Evolutionary conservation across 2,797 vertebrate species (phyloP).

Genomic region (Tympanoctomys barrerae): DNA sequence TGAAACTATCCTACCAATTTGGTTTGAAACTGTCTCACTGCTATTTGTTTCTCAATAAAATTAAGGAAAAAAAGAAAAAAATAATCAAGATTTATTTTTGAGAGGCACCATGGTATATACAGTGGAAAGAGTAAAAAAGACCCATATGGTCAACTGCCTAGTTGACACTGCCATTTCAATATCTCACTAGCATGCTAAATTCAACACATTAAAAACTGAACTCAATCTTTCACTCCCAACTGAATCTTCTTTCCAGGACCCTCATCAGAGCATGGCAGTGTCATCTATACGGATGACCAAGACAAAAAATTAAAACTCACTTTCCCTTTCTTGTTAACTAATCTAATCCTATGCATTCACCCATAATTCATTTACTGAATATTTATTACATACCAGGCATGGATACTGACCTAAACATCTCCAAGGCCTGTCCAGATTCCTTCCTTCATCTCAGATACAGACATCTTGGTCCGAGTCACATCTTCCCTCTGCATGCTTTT

Average conservation of each 20-base stretch:
- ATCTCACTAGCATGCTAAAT: constrained; percentile 8
- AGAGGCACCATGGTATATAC: background rate
- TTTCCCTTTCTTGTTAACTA: background rate
- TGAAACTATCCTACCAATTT: too few relatives aligned
- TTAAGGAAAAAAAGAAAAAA: too few relatives aligned
- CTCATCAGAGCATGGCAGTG: background rate
- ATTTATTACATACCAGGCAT: background rate
- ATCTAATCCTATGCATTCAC: background rate
- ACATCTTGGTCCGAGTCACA: background rate
- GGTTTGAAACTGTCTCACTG: too few relatives aligned
- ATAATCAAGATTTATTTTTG: background rate
- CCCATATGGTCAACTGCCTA: background rate
- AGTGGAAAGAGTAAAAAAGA: background rate
- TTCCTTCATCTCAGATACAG: background rate
- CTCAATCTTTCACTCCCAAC: background rate
- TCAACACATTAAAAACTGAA: constrained; percentile 45
- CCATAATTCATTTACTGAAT: background rate
- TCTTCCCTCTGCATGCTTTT: background rate
- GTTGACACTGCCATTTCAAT: background rate
- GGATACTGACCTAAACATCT: background rate
- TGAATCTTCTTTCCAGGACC: background rate
- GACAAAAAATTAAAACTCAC: constrained; percentile 41
- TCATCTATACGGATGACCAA: background rate
- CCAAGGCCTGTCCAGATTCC: background rate
- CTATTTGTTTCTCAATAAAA: too few relatives aligned